Evolutionary conservation across 2,888 invertebrate species (phyloP), one percentile per base, ranked within the genome.

Genomic region (Incurvaria masculella): DNA sequence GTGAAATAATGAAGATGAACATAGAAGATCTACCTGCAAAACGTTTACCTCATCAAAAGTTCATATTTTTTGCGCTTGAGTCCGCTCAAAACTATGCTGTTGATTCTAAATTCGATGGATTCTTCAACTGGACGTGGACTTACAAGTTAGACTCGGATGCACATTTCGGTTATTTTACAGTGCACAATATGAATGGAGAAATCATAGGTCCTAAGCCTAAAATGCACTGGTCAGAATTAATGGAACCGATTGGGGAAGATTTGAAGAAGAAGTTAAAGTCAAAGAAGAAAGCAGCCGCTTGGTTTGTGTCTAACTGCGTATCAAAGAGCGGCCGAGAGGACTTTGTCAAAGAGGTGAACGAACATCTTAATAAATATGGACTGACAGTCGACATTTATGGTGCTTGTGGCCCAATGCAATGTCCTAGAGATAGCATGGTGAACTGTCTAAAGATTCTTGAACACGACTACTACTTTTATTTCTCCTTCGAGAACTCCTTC

Each of bases 1-100:
- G 61, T 2, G 62, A 66, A 48, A 55, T 68, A 2, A 51, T 57
- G 2, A 53, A 51, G 8, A 56, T 19, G 58, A 56, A 17, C 21
- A 19, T 49, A 17, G 51, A 49, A 2, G 52, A 17, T 4, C 49
- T n/a, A 68, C 72, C 3, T n/a, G 23, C 44, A 1, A 50, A 51
- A 14, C 58, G 74, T 48, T 62, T 62, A 2, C 53, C 56, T 0
- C 55, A 62, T 43, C 74, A 74, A 51, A 72, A 69, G 51, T 74
- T 64, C 44, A 65, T 79, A 47, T 76, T 56, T 52, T 61, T 74
- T 41, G 70, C 68, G 45, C 65, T 66, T 60, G 79, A 79, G 55
- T 78, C 79, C 0, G 58, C 73, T 1, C 66, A 68, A 1, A 68
- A 74, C 51, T 66, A 61, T 48, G 69, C 71, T 2, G 49, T 72